Conservation (phyloP, 35 echinoderm and acorn worm genomes). For the Ophiothrix spiculata region DNA sequence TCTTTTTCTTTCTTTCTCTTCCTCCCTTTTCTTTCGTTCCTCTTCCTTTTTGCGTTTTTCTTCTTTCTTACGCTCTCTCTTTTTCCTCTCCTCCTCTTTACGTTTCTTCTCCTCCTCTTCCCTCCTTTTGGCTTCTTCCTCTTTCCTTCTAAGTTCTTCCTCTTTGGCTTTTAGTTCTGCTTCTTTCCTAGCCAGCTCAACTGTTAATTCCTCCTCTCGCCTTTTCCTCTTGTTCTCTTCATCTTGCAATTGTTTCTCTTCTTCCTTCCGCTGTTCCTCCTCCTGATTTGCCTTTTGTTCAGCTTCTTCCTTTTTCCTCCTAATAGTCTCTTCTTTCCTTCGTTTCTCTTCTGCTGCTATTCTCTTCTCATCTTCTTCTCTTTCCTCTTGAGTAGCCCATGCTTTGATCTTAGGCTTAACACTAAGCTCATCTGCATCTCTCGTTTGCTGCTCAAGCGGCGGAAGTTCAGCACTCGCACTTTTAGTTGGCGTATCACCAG, state of each 20-base stretch:
- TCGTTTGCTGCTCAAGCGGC: constrained; percentile 20
- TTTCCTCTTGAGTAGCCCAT: constrained; percentile 27
- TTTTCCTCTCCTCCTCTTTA: constrained; percentile 8
- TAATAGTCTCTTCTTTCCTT: constrained; percentile 21
- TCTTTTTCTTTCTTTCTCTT: constrained; percentile 4
- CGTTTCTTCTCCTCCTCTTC: constrained; percentile 8
- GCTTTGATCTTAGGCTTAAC: constrained; percentile 24
- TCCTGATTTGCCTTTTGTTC: constrained; percentile 34
- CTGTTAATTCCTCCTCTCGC: constrained; percentile 38
- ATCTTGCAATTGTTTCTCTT: constrained; percentile 45
- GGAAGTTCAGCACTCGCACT: neutral
- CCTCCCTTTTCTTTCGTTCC: neutral
- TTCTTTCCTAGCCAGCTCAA: constrained; percentile 32
- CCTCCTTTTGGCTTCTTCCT: constrained; percentile 19
- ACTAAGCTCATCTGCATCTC: constrained; percentile 11
- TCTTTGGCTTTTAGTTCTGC: constrained; percentile 49
- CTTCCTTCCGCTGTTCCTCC: constrained; percentile 33
- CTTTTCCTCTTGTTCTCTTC: constrained; percentile 28
- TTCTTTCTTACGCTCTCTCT: constrained; percentile 16
- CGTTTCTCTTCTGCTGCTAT: constrained; percentile 39
- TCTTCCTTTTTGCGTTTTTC: neutral
- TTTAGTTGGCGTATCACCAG: constrained; percentile 9
- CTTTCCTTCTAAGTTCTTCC: constrained; percentile 30
- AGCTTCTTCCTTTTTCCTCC: constrained; percentile 41
- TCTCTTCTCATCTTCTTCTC: constrained; percentile 22